Percentiles rank a stretch among this genome's conserved stretches.
These are phyloP conservation scores for Thereva unica DNA, from an alignment of 2,888 invertebrate genomes.

Conservation along the genomic window DNA sequence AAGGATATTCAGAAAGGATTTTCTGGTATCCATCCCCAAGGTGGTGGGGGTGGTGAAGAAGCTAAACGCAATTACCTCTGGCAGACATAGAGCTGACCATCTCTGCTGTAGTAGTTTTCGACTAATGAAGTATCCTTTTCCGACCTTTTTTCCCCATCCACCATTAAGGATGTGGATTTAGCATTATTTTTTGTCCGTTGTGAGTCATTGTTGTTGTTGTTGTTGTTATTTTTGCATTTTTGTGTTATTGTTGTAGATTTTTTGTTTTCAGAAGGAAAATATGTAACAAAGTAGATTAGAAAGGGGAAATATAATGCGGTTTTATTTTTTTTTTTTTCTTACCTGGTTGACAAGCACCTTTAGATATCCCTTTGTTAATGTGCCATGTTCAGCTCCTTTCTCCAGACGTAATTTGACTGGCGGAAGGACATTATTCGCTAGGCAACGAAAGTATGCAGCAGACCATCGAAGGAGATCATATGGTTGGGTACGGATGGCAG, in stretches of 20 bases:
- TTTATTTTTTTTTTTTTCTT: too few relatives aligned
- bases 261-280: neutral
- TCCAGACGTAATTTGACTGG: constrained; percentile 80
- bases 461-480: constrained; percentile 86
- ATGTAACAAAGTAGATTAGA: too few relatives aligned
- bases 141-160: constrained; percentile 44
- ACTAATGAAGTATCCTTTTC: constrained; percentile 48
- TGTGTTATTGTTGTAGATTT: neutral
- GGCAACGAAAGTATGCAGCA: constrained; percentile 76
- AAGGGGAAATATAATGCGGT: constrained; percentile 3
- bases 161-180: too few relatives aligned
- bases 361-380: constrained; percentile 78
- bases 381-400: constrained; percentile 74
- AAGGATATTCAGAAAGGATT: constrained; percentile 4
- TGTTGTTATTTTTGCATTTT: neutral
- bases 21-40: neutral
- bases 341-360: constrained; percentile 79
- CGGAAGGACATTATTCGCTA: constrained; percentile 76
- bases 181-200: too few relatives aligned
- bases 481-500: constrained; percentile 88
- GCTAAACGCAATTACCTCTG: constrained; percentile 45
- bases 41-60: too few relatives aligned
- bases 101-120: constrained; percentile 54
- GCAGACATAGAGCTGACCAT: constrained; percentile 51
- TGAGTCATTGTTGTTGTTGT: too few relatives aligned